phyloP scores from a whole-genome alignment of 2,888 invertebrate genomes.

The Portevinia maculata region DNA sequence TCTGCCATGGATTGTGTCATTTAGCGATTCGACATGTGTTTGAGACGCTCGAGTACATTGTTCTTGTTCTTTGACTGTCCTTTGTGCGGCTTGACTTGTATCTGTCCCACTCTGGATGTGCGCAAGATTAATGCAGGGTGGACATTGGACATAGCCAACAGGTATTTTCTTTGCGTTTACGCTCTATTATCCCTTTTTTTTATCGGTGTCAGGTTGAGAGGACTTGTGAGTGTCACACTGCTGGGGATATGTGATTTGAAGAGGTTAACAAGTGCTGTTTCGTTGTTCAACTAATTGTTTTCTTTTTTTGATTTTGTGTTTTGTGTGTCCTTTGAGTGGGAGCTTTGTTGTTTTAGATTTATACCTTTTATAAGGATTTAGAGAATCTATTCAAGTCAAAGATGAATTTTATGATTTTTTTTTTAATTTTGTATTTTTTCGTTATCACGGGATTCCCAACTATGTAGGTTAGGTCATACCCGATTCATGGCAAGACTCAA shows the following conservation, averaged over 20 bases:
- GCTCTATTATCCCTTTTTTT: conserved; percentile 46
- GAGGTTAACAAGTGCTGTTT: conserved; percentile 62
- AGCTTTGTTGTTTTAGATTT: conserved; percentile 33
- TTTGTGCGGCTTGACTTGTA: conserved; percentile 64
- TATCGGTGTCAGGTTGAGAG: conserved; percentile 28
- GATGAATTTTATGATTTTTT: conserved; percentile 19
- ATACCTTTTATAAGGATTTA: conserved; percentile 12
- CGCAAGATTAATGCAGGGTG: conserved; percentile 43
- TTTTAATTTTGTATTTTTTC: no score
- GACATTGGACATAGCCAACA: conserved; percentile 38
- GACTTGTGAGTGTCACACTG: conserved; percentile 54
- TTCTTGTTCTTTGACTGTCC: conserved; percentile 56
- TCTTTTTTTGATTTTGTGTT: conserved; percentile 11
- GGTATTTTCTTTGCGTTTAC: conserved; percentile 51
- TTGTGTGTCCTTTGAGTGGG: conserved; percentile 27
- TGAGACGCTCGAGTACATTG: conserved; percentile 59
- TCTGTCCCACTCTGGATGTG: conserved; percentile 40
- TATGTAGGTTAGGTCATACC: no score
- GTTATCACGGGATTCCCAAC: no score
- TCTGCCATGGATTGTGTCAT: conserved; percentile 65
- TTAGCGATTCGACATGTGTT: conserved; percentile 75
- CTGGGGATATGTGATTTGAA: conserved; percentile 57
- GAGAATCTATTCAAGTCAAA: background rate
- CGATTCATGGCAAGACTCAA: no score
- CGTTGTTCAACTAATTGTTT: conserved; percentile 70